Evolutionary conservation across 1,140 invertebrate genomes (phyloP).

Genomic region (Chrysomallon squamiferum): DNA sequence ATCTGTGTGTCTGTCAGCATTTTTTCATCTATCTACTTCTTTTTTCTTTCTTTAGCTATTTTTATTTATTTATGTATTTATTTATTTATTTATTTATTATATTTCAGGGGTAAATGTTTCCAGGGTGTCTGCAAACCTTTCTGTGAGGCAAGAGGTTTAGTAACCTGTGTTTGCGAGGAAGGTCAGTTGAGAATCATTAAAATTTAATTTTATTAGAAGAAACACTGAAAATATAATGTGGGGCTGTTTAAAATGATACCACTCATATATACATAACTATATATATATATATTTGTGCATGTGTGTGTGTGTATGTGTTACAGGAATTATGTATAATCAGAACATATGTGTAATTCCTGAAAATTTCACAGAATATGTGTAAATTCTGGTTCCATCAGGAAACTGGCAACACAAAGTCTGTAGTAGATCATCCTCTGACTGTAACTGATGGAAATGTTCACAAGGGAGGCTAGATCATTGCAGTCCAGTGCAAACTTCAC

Average conservation of each 20-base stretch:
- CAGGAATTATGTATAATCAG: neutral
- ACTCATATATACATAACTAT: too few relatives aligned
- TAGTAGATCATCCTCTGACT: too few relatives aligned
- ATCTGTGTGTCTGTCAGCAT: neutral
- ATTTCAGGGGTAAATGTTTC: slow-evolving; percentile 78
- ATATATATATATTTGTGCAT: neutral
- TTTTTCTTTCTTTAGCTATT: neutral
- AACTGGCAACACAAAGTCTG: too few relatives aligned
- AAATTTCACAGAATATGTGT: neutral
- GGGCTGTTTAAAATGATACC: too few relatives aligned
- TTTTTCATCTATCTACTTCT: neutral
- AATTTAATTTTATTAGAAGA: neutral
- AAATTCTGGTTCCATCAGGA: too few relatives aligned
- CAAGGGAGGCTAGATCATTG: too few relatives aligned
- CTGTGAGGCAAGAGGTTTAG: slow-evolving; percentile 88
- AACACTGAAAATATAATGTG: too few relatives aligned
- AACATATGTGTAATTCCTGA: neutral
- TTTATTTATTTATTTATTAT: slow-evolving; percentile 10
- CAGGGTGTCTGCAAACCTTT: slow-evolving; percentile 88
- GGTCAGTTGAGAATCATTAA: slow-evolving; percentile 67
- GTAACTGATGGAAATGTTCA: too few relatives aligned
- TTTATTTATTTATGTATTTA: too few relatives aligned
- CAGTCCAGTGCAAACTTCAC: too few relatives aligned
- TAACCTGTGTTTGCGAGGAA: slow-evolving; percentile 94
- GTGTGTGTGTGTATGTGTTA: neutral